Base-by-base conservation (phyloP, 2,797 vertebrate genomes). In the Micropoecilia bifurca region DNA sequence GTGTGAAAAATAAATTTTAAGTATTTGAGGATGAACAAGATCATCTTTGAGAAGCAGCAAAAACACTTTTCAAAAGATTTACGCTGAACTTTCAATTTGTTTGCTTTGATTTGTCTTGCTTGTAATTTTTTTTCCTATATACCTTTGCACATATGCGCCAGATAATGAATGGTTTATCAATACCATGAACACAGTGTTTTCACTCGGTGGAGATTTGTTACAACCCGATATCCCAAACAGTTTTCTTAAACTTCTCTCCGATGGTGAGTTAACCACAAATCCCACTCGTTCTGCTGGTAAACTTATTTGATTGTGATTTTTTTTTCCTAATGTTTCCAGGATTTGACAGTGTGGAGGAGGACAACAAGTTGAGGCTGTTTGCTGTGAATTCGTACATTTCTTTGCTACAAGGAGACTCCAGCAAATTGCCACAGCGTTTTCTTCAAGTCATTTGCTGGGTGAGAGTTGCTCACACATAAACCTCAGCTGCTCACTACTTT, bases 391-490 rank as follows among this genome's bases (percentile, higher is more conserved):
- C 98, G 18, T 99, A 99, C 1, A 87, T 99, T 83, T 89, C 89
- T 1, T 90, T 99, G 83, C 89, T 99, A 79, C 95, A 96, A 86
- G 92, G 92, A 69, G 89, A 94, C n/a, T 74, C 87, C 16, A 83
- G 83, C 45, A 91, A 86, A 63, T 92, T 96, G 80, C 97, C 99
- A 1, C 97, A 99, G 92, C 95, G 95, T 85, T 99, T 99, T 90
- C 96, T 99, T 57, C 99, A 99, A 92, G 98, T 99, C 91, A 99
- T 99, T 95, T 97, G 97, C 83, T 99, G 99, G 99, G 99, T 99
- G 93, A 96, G 97, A 81, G 83, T 79, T 80, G 79, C 43, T 45
- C 33, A 16, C 13, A 72, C 20, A 50, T n/a, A n/a, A 55, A 55
- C 25, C 53, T n/a, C 53, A 33, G 61, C 33, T 66, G 30, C 16